Evolutionary conservation across 2,888 invertebrate genomes (phyloP), one percentile per base, ranked within the genome.

Genomic region (Reticulitermes lucifugus): DNA sequence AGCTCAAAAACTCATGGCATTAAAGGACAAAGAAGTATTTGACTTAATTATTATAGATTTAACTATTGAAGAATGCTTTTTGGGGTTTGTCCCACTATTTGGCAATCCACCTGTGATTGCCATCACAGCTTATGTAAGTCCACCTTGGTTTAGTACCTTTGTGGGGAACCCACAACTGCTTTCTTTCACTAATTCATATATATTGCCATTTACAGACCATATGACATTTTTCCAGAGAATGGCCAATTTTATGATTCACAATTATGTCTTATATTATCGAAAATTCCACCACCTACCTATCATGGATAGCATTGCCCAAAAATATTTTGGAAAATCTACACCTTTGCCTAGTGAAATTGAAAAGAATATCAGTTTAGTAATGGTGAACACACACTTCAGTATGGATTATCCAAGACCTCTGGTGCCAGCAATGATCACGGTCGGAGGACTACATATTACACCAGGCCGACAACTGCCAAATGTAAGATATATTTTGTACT

Each of bases 381-480:
- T 92, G 86, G 70, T 91, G 1, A 92, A 92, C 86, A 88, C 89
- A 2, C 89, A 92, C 88, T 87, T 88, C 79, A 86, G 88, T 6
- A 59, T 89, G 12, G 88, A 88, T 46, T 87, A 87, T 83, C 90
- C 90, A 0, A 88, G 90, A 25, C 92, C 92, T 2, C 88, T 90
- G 10, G 89, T 91, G 9, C 91, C 92, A 0, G 89, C 89, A 85
- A 88, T 91, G 18, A 86, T 92, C 7, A 90, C 90, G 83, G 89
- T 91, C 83, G 91, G 91, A 55, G 91, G 91, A n/a, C 88, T 91
- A 59, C 92, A 92, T 86, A 88, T 91, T 59, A 89, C 89, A n/a
- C 89, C 89, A 6, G 86, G 89, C 14, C 90, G 91, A 83, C 88
- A 90, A 21, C 88, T 92, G 70, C 91, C 92, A 5, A 86, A 90